These are phyloP conservation scores for Salmo trutta DNA, from an alignment of 2,797 vertebrate species.

Conservation along the genomic window DNA sequence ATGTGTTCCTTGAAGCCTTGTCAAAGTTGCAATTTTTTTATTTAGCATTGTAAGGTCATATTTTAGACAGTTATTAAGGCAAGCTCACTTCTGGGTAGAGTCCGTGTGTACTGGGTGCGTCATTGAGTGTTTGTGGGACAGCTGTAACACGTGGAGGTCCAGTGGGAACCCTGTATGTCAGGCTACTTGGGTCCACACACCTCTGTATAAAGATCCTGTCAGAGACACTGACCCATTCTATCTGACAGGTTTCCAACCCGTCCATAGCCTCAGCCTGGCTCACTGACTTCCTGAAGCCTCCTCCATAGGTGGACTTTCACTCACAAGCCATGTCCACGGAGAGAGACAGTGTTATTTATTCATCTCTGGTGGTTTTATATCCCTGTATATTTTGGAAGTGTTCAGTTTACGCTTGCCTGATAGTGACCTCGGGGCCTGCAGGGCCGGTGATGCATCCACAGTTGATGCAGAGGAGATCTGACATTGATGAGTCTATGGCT, in stretches of 20 bases:
- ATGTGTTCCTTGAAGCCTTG: background rate
- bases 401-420: constrained; percentile 17
- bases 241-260: constrained; percentile 17
- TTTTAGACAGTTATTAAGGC: background rate
- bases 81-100: background rate
- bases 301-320: constrained; percentile 3
- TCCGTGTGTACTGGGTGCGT: background rate
- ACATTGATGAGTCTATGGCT: constrained; percentile 21
- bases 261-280: constrained; percentile 23
- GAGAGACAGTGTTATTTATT: constrained; percentile 28
- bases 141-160: background rate
- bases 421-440: constrained; percentile 28
- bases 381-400: constrained; percentile 9
- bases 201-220: constrained; percentile 5
- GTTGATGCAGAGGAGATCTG: constrained; percentile 19
- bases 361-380: constrained; percentile 16
- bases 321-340: background rate
- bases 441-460: background rate
- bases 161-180: background rate
- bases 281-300: constrained; percentile 29
- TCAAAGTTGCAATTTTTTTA: background rate
- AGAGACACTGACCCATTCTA: background rate
- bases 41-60: background rate
- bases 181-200: background rate
- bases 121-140: background rate